Conservation (phyloP, 2,888 invertebrate species). For the Periphyllus acericola region DNA sequence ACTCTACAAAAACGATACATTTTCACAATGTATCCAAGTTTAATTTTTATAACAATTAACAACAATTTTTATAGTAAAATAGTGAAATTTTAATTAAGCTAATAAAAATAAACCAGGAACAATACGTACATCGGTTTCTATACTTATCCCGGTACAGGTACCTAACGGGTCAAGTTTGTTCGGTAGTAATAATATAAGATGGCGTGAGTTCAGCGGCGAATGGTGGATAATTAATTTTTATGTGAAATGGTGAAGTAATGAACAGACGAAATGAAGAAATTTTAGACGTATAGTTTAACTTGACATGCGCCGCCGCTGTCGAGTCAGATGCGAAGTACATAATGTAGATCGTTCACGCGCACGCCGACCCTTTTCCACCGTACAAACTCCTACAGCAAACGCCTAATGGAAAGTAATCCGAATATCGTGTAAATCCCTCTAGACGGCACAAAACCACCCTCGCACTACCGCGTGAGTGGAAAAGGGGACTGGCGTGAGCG, state of each 20-base stretch:
- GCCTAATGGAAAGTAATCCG: conserved; percentile 30
- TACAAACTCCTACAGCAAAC: neutral
- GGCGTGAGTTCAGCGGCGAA: neutral
- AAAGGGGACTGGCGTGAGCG: neutral
- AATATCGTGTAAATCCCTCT: conserved; percentile 26
- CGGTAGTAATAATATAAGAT: too few relatives aligned
- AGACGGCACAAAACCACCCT: neutral
- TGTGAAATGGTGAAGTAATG: too few relatives aligned
- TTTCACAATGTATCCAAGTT: too few relatives aligned
- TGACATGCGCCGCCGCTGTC: conserved; percentile 3
- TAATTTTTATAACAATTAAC: too few relatives aligned
- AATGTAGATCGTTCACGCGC: neutral
- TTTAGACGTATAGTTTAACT: neutral
- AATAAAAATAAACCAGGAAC: too few relatives aligned
- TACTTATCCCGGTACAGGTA: too few relatives aligned
- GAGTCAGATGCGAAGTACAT: neutral
- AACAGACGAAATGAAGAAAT: neutral
- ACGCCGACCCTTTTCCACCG: neutral
- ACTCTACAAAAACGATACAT: too few relatives aligned
- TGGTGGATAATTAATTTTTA: neutral
- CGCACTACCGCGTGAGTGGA: neutral
- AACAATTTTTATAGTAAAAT: too few relatives aligned
- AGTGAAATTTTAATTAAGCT: too few relatives aligned
- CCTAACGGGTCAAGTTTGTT: too few relatives aligned
- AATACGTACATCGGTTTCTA: too few relatives aligned